A percentile compares a stretch with the other conserved stretches of the same genome.
phyloP scores from a whole-genome alignment of 2,113 vertebrate species.

The Corythornis vintsioides region DNA sequence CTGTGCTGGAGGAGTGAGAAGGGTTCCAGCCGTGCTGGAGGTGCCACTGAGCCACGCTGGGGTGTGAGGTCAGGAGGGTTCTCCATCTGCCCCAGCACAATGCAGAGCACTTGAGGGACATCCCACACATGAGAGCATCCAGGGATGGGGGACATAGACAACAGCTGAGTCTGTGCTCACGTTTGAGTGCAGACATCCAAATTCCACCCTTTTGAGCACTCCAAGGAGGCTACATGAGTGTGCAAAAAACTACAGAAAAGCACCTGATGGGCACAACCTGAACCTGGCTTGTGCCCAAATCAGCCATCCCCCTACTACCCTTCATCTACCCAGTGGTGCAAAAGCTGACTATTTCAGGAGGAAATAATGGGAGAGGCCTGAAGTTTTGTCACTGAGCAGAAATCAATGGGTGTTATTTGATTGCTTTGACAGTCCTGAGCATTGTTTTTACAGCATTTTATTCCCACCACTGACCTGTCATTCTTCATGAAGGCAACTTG shows the following conservation, averaged over 20 bases:
- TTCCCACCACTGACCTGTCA: background rate
- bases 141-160: background rate
- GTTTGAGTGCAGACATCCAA: background rate
- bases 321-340: fast-evolving
- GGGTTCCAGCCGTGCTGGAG: fast-evolving
- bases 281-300: background rate
- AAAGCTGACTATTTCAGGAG: background rate
- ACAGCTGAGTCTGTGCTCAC: background rate
- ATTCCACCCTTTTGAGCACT: background rate
- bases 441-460: conserved; percentile 7
- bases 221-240: background rate
- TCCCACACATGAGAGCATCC: background rate
- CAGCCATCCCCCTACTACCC: background rate
- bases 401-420: background rate
- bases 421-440: background rate
- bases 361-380: background rate
- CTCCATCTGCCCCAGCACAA: background rate
- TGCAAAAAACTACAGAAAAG: background rate
- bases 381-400: background rate
- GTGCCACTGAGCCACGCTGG: fast-evolving
- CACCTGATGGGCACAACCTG: background rate
- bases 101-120: background rate
- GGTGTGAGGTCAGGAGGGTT: background rate
- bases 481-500: conserved; percentile 1
- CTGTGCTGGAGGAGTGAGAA: background rate